These are phyloP conservation scores for Capreolus pygargus DNA, from an alignment of 2,113 vertebrate genomes.

Conservation along the genomic window DNA sequence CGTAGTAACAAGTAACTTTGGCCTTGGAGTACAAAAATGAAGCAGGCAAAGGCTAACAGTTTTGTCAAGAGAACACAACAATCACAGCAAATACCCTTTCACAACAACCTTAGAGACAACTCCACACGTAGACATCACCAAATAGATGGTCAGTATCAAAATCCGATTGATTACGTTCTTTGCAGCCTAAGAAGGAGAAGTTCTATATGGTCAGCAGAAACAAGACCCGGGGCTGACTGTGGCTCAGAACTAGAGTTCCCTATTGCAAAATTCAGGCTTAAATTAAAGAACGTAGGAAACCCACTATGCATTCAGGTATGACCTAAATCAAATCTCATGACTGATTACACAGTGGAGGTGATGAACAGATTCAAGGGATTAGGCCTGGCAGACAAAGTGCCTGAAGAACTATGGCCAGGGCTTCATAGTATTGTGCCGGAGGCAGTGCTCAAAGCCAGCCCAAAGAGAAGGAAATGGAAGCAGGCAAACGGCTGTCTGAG, in stretches of 20 bases:
- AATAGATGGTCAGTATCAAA: background rate
- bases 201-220: background rate
- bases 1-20: background rate
- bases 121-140: background rate
- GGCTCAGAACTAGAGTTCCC: background rate
- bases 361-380: background rate
- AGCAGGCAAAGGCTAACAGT: background rate
- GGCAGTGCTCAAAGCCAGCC: background rate
- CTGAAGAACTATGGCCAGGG: background rate
- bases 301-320: background rate
- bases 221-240: background rate
- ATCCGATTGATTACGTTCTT: background rate
- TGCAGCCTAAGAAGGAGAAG: background rate
- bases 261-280: background rate
- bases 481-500: background rate
- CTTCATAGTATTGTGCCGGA: background rate
- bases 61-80: background rate
- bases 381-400: background rate
- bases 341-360: background rate
- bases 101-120: background rate
- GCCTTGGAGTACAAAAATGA: background rate
- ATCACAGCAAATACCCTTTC: background rate
- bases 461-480: background rate
- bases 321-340: background rate
- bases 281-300: background rate